Conservation (phyloP, 2,113 vertebrate genomes). For the Planiliza haematocheilus region DNA sequence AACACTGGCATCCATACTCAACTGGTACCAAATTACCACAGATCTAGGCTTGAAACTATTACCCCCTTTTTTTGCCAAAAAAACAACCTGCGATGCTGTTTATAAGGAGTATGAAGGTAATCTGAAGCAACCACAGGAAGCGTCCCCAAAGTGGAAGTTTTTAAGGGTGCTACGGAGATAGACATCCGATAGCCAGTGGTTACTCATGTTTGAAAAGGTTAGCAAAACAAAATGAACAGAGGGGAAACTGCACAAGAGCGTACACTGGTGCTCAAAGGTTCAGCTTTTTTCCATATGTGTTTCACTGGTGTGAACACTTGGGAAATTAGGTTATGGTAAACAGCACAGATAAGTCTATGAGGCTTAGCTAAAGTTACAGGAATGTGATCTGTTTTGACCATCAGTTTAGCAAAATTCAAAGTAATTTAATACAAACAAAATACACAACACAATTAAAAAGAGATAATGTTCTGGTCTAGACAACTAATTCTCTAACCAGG, state of each 20-base stretch:
- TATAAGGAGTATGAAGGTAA: conserved; percentile 26
- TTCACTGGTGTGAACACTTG: not conserved
- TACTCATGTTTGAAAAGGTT: conserved; percentile 68
- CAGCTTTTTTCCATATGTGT: conserved; percentile 8
- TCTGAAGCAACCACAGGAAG: conserved; percentile 57
- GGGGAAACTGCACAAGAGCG: conserved; percentile 46
- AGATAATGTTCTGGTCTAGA: too few species aligned
- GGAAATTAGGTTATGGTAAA: conserved; percentile 20
- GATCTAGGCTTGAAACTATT: not conserved
- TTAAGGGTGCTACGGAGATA: conserved; percentile 51
- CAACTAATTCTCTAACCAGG: too few species aligned
- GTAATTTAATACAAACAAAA: not conserved
- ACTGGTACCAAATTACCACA: conserved; percentile 10
- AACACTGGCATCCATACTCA: conserved; percentile 1
- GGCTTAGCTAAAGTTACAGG: conserved; percentile 2
- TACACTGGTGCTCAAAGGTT: conserved; percentile 32
- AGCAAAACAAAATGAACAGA: conserved; percentile 65
- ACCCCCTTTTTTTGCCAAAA: not conserved
- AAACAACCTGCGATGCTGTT: conserved; percentile 35
- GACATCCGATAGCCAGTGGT: conserved; percentile 60
- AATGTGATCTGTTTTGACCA: conserved; percentile 3
- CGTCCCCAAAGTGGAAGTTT: conserved; percentile 38
- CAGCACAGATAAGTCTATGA: conserved; percentile 7
- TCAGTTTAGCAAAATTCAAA: not conserved
- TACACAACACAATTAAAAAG: too few species aligned